These are phyloP conservation scores for Metellina segmentata DNA, from an alignment of 2,888 invertebrate genomes.

Conservation along the genomic window DNA sequence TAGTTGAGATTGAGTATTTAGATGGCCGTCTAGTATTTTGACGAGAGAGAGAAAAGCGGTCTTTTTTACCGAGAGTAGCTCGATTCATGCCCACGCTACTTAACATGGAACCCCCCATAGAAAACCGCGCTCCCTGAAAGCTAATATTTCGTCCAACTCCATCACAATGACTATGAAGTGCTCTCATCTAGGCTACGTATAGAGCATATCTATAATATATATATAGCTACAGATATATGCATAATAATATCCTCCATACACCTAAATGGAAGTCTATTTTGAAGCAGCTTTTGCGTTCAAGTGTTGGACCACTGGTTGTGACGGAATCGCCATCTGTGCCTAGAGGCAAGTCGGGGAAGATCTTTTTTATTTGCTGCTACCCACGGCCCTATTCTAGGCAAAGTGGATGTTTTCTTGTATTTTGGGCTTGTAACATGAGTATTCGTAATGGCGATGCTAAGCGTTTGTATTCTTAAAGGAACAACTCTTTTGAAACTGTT, in stretches of 20 bases:
- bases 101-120: slow-evolving; percentile 71
- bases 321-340: slow-evolving; percentile 71
- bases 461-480: too few relatives aligned
- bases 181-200: slow-evolving; percentile 50
- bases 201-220: slow-evolving; percentile 61
- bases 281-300: slow-evolving; percentile 63
- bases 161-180: slow-evolving; percentile 72
- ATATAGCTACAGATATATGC: slow-evolving; percentile 45
- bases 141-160: slow-evolving; percentile 75
- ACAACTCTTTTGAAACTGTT: too few relatives aligned
- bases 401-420: too few relatives aligned
- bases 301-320: slow-evolving; percentile 65
- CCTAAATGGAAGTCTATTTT: slow-evolving; percentile 72
- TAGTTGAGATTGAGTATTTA: slow-evolving; percentile 64
- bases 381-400: too few relatives aligned
- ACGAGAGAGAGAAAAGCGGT: slow-evolving; percentile 65
- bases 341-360: slow-evolving; percentile 13
- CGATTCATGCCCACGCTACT: slow-evolving; percentile 73
- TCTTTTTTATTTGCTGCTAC: too few relatives aligned
- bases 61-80: slow-evolving; percentile 68
- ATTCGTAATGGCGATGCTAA: too few relatives aligned
- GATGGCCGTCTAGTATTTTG: slow-evolving; percentile 71
- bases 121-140: slow-evolving; percentile 68
- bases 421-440: not conserved
- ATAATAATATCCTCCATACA: slow-evolving; percentile 49